phyloP scores from a whole-genome alignment of 2,113 vertebrate species.

The Noctilio leporinus region DNA sequence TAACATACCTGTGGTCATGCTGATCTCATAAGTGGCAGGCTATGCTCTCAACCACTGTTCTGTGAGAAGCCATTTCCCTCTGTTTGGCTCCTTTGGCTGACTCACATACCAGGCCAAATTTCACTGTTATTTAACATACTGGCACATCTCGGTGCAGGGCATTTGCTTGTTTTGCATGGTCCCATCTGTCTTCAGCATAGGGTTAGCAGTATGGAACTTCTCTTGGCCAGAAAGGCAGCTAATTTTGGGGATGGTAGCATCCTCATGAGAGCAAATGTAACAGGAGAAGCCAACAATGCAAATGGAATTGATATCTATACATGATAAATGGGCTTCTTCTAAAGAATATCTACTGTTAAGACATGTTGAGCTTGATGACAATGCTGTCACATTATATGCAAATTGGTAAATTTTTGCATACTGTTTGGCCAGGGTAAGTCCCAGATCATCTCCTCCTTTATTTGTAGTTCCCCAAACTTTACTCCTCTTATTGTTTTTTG shows the following conservation, averaged over 20 bases:
- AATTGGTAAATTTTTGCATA: background rate
- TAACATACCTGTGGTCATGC: background rate
- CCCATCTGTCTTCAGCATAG: constrained; percentile 51
- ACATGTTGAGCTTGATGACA: background rate
- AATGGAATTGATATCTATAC: background rate
- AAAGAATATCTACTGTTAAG: background rate
- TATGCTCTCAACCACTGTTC: background rate
- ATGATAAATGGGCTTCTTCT: background rate
- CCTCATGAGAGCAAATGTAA: background rate
- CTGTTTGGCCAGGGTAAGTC: background rate
- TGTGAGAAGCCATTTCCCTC: background rate
- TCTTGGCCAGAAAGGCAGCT: constrained; percentile 9
- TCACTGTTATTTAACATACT: constrained; percentile 16
- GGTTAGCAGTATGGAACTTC: constrained; percentile 35
- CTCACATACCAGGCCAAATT: background rate
- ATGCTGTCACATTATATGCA: background rate
- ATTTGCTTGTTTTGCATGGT: constrained; percentile 15
- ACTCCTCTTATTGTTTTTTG: background rate
- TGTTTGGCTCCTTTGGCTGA: background rate
- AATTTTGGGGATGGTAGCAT: background rate
- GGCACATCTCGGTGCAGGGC: constrained; percentile 3
- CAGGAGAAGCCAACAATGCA: background rate
- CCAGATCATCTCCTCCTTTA: background rate
- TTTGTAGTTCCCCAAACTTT: background rate
- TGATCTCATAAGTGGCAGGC: background rate